Conservation (phyloP, 2,888 invertebrate genomes). For the Cyaniris semiargus region DNA sequence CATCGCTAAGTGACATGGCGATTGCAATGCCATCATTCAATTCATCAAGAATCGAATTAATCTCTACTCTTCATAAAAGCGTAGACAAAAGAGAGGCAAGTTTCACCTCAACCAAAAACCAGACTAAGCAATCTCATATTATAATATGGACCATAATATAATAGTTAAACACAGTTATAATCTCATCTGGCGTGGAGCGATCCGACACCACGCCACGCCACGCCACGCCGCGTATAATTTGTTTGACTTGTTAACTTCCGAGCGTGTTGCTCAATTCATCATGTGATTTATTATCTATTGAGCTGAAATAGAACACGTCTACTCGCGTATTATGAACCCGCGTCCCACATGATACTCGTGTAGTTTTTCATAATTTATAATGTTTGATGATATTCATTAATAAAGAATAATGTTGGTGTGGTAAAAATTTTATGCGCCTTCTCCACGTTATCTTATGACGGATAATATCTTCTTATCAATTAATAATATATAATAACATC, state of each 20-base stretch:
- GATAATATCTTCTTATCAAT: too few species aligned
- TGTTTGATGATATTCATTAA: neutral
- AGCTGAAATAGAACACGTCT: conserved; percentile 17
- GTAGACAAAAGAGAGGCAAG: neutral
- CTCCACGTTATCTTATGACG: too few species aligned
- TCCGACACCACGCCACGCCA: neutral
- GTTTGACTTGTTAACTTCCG: conserved; percentile 75
- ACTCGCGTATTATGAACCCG: neutral
- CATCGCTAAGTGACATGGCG: too few species aligned
- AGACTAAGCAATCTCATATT: neutral
- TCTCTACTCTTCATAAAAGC: too few species aligned
- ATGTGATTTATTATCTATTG: conserved; percentile 20
- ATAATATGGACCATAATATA: neutral
- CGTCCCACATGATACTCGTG: neutral
- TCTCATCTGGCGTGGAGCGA: neutral
- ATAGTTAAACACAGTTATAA: conserved; percentile 26
- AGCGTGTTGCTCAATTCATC: conserved; percentile 37
- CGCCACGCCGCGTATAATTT: conserved; percentile 50
- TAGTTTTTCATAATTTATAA: conserved; percentile 9
- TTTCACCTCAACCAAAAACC: neutral
- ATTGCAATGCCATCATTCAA: too few species aligned
- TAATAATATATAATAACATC: too few species aligned
- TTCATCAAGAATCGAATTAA: too few species aligned
- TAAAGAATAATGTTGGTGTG: too few species aligned
- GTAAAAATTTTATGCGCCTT: too few species aligned